A percentile compares a stretch with the other conserved stretches of the same genome.
Conservation (phyloP, 2,113 vertebrate genomes). For the Oncorhynchus masou region DNA sequence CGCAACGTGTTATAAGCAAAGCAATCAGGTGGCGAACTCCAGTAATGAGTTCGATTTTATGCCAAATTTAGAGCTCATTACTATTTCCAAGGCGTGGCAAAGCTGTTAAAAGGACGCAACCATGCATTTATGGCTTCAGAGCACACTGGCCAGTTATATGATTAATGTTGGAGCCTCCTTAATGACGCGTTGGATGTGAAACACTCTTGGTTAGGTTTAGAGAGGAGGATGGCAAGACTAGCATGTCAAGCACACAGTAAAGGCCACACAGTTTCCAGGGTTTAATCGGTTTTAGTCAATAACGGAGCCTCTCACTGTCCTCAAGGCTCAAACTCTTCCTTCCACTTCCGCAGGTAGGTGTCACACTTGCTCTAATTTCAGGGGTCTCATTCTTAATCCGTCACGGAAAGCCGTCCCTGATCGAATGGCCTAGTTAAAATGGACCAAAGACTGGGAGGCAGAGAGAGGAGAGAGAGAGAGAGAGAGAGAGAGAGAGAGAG, state of each 20-base stretch:
- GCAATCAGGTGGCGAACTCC: slow-evolving; percentile 93
- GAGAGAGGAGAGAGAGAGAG: too few relatives aligned
- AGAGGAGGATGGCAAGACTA: slow-evolving; percentile 22
- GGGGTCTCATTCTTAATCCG: slow-evolving; percentile 64
- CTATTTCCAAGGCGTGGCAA: slow-evolving; percentile 82
- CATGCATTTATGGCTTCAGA: slow-evolving; percentile 61
- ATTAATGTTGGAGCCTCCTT: slow-evolving; percentile 65
- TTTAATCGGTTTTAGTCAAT: slow-evolving; percentile 18
- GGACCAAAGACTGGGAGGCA: background rate
- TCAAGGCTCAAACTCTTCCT: slow-evolving; percentile 81
- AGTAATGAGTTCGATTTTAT: slow-evolving; percentile 99
- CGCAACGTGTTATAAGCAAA: slow-evolving; percentile 91
- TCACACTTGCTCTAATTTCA: slow-evolving; percentile 95
- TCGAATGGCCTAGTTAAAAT: slow-evolving; percentile 58
- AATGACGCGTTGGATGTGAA: slow-evolving; percentile 67
- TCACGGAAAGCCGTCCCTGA: slow-evolving; percentile 64
- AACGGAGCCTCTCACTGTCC: slow-evolving; percentile 34
- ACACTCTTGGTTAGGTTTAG: slow-evolving; percentile 51
- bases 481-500: too few relatives aligned
- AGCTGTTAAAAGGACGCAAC: slow-evolving; percentile 72
- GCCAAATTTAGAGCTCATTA: slow-evolving; percentile 95
- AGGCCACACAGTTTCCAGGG: slow-evolving; percentile 16
- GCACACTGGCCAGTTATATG: slow-evolving; percentile 70
- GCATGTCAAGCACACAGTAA: slow-evolving; percentile 40
- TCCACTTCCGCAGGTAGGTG: slow-evolving; percentile 94